Percentiles rank a stretch among this genome's conserved stretches.
phyloP scores from a whole-genome alignment of 1,140 invertebrate species.

The Drosophila varians region DNA sequence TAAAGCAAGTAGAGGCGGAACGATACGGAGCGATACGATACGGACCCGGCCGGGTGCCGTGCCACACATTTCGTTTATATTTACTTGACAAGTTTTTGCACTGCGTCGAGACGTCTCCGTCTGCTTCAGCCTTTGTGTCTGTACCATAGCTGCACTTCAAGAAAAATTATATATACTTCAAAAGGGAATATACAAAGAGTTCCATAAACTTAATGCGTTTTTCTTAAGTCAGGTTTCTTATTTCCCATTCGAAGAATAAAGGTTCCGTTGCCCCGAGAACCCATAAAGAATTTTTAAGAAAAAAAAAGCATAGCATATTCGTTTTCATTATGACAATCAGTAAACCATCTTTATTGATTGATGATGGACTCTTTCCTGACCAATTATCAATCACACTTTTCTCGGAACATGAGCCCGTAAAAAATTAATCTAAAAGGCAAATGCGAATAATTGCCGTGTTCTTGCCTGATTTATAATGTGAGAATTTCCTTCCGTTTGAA shows the following conservation, averaged over 20 bases:
- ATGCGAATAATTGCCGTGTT: not conserved
- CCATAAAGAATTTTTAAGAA: not conserved
- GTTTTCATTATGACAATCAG: not conserved
- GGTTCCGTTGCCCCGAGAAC: not conserved
- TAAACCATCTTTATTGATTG: not conserved
- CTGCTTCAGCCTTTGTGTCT: conserved; percentile 33
- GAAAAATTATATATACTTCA: conserved; percentile 1
- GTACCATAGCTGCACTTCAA: conserved; percentile 20
- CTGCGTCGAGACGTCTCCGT: conserved; percentile 64
- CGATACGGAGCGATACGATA: conserved; percentile 22
- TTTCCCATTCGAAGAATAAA: not conserved
- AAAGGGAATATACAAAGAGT: not conserved
- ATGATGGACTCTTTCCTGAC: not conserved
- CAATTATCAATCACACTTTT: not conserved
- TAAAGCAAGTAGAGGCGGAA: conserved; percentile 67
- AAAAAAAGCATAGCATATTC: not conserved
- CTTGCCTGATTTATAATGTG: not conserved
- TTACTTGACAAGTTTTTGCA: conserved; percentile 80
- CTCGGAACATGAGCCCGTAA: not conserved
- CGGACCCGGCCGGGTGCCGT: conserved; percentile 49
- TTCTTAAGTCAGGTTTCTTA: too few species aligned
- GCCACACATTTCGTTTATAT: conserved; percentile 81
- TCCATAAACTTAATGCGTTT: too few species aligned
- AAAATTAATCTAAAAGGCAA: not conserved
- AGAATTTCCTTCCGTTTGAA: not conserved